Percentiles rank a stretch among this genome's conserved stretches.
Evolutionary conservation across 2,797 vertebrate genomes (phyloP).

Genomic region (Cetoscarus ocellatus): DNA sequence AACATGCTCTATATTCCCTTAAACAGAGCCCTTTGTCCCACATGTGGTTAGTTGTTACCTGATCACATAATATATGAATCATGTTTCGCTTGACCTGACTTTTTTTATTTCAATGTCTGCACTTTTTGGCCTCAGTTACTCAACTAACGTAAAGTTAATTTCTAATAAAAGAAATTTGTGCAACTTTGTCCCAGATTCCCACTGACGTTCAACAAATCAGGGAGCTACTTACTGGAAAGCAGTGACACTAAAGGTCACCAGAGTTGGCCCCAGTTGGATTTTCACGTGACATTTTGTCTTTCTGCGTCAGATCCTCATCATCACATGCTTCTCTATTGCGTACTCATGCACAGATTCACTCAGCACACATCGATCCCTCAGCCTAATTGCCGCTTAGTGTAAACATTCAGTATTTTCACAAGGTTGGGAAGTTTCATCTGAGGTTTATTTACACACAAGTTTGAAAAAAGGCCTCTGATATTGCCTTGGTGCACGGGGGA

Average conservation of each 20-base stretch:
- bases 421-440: slow-evolving; percentile 21
- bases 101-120: background rate
- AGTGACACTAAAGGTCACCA: slow-evolving; percentile 58
- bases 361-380: background rate
- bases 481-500: slow-evolving; percentile 20
- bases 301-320: slow-evolving; percentile 34
- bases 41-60: too few relatives aligned
- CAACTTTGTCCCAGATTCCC: slow-evolving; percentile 17
- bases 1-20: too few relatives aligned
- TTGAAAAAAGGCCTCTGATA: slow-evolving; percentile 24
- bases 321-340: slow-evolving; percentile 10
- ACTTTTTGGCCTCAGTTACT: background rate
- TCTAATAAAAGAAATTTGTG: slow-evolving; percentile 22
- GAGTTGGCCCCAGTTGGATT: slow-evolving; percentile 40
- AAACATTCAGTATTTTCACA: slow-evolving; percentile 35
- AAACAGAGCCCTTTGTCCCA: too few relatives aligned
- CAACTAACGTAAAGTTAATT: background rate
- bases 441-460: slow-evolving; percentile 33
- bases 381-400: background rate
- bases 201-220: slow-evolving; percentile 38
- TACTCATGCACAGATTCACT: slow-evolving; percentile 9
- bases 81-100: too few relatives aligned
- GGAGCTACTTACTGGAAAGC: slow-evolving; percentile 62
- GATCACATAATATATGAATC: too few relatives aligned
- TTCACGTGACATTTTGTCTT: slow-evolving; percentile 60